Percentiles rank a stretch among this genome's conserved stretches.
Evolutionary conservation across 2,113 vertebrate species (phyloP).

Genomic region (Phyllopteryx taeniolatus): DNA sequence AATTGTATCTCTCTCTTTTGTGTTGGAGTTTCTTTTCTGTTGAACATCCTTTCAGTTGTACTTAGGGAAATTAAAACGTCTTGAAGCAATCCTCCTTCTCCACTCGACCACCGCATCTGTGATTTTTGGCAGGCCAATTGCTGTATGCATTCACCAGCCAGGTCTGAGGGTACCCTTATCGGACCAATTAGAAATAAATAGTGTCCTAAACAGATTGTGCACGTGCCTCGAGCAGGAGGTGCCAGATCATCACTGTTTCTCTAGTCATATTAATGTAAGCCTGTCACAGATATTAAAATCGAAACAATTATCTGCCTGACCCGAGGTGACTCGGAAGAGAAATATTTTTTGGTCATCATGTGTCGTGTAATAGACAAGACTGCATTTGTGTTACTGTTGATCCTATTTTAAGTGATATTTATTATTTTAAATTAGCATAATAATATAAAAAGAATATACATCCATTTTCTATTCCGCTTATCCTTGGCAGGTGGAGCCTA

Average conservation of each 20-base stretch:
- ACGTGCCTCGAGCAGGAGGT: slow-evolving; percentile 21
- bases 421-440: too few species aligned
- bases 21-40: neutral
- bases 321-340: neutral
- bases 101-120: slow-evolving; percentile 26
- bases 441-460: too few species aligned
- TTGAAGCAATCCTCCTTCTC: slow-evolving; percentile 15
- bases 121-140: slow-evolving; percentile 30
- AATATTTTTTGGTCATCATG: neutral
- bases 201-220: slow-evolving; percentile 15
- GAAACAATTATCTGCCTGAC: neutral
- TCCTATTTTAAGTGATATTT: too few species aligned
- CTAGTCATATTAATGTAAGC: slow-evolving; percentile 28
- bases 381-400: too few species aligned
- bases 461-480: too few species aligned
- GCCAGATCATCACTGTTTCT: slow-evolving; percentile 19
- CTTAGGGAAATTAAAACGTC: slow-evolving; percentile 44
- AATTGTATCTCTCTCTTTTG: slow-evolving; percentile 23
- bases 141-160: slow-evolving; percentile 6
- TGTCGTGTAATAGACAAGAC: too few species aligned
- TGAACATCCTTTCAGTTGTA: slow-evolving; percentile 46
- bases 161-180: slow-evolving; percentile 20
- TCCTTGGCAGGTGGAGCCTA: too few species aligned
- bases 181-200: slow-evolving; percentile 37
- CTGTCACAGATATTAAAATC: slow-evolving; percentile 29